Conservation (phyloP, 1,140 invertebrate genomes). For the Rhizoglyphus robini region DNA sequence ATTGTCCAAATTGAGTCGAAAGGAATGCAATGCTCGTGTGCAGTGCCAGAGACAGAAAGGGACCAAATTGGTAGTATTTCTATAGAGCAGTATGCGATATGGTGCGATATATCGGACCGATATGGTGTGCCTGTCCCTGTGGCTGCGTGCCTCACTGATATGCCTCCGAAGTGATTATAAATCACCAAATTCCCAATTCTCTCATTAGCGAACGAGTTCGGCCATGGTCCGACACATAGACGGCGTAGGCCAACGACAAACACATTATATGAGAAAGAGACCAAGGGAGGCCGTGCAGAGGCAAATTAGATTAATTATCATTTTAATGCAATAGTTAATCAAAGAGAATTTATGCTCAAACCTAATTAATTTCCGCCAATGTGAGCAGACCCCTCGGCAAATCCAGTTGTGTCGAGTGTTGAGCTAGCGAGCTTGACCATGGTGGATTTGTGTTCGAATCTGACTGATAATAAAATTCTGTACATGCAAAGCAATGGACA, state of each 20-base stretch:
- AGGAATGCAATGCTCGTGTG: no score
- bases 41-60: no score
- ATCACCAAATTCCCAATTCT: slow-evolving; percentile 14
- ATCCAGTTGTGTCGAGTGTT: neutral
- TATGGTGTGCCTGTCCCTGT: no score
- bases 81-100: no score
- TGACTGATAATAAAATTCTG: slow-evolving; percentile 3
- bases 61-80: no score
- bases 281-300: no score
- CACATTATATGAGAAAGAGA: no score
- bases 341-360: neutral
- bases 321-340: slow-evolving; percentile 14
- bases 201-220: neutral
- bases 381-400: neutral
- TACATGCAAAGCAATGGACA: slow-evolving; percentile 7
- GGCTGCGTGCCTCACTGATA: no score
- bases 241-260: no score
- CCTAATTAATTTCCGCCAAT: slow-evolving; percentile 1
- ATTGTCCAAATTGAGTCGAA: no score
- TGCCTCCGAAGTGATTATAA: slow-evolving; percentile 9
- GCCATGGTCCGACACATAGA: neutral
- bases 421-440: neutral
- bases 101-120: no score
- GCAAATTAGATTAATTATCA: slow-evolving; percentile 8
- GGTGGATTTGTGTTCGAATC: neutral